Evolutionary conservation across 2,888 invertebrate species (phyloP).

Genomic region (Trissolcus brochymenae): DNA sequence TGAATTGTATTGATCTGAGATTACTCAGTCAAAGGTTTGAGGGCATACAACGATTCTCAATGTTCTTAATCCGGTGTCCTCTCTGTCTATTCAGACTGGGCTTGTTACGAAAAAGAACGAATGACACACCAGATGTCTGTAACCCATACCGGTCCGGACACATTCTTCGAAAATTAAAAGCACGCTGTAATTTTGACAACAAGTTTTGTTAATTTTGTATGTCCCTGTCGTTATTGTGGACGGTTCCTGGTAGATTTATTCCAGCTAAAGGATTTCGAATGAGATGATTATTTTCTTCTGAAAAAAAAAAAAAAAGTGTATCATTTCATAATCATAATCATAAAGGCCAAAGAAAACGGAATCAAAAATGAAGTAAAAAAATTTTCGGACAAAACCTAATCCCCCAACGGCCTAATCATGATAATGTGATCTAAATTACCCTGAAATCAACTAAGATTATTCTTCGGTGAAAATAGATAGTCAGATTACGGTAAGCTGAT

Average conservation of each 20-base stretch:
- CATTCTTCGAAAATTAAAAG: slow-evolving; percentile 29
- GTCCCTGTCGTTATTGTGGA: neutral
- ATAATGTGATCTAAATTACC: no score
- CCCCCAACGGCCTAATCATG: no score
- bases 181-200: slow-evolving; percentile 18
- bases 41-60: slow-evolving; percentile 39
- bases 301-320: no score
- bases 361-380: no score
- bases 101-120: slow-evolving; percentile 35
- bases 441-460: no score
- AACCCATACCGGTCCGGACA: slow-evolving; percentile 15
- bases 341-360: no score
- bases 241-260: neutral
- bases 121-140: slow-evolving; percentile 44
- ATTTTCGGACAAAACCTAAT: no score
- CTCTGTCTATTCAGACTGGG: slow-evolving; percentile 38
- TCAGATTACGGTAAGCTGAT: neutral
- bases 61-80: slow-evolving; percentile 44
- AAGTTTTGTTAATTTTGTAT: slow-evolving; percentile 3
- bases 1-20: slow-evolving; percentile 47
- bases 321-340: no score
- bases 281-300: no score
- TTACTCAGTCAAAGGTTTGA: slow-evolving; percentile 47
- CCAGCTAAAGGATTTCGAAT: neutral
- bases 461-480: no score